Evolutionary conservation across 2,113 vertebrate species (phyloP).

Genomic region (Epinephelus lanceolatus): DNA sequence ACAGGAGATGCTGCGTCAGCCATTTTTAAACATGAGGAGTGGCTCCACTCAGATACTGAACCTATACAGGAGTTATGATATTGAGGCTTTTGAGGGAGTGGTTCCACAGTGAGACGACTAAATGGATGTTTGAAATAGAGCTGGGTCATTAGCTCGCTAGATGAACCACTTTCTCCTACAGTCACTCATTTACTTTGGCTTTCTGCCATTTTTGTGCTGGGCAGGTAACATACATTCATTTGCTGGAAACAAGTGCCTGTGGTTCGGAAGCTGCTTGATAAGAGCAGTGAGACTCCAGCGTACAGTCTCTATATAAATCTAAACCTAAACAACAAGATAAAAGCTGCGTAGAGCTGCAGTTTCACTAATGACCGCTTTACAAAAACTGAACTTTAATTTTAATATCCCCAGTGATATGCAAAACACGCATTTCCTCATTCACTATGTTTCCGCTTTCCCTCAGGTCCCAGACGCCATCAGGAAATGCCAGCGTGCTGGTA

Average conservation of each 20-base stretch:
- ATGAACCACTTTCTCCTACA: constrained; percentile 6
- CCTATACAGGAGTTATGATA: background rate
- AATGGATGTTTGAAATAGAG: constrained; percentile 5
- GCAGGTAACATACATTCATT: background rate
- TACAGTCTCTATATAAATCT: background rate
- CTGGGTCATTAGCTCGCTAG: background rate
- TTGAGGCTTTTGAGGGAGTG: background rate
- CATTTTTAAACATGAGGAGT: constrained; percentile 5
- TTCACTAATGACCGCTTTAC: background rate
- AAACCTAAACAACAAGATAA: background rate
- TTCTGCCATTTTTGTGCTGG: background rate
- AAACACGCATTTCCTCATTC: constrained; percentile 1
- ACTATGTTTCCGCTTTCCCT: constrained; percentile 19
- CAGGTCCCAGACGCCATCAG: constrained; percentile 98
- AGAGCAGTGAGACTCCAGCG: background rate
- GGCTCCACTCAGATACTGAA: background rate
- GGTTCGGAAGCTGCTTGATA: background rate
- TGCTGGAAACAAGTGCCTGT: background rate
- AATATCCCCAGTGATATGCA: background rate
- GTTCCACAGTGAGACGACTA: background rate
- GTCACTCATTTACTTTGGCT: constrained; percentile 21
- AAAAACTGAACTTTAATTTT: background rate
- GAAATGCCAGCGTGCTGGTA: constrained; percentile 97
- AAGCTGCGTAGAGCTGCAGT: background rate
- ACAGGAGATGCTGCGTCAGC: constrained; percentile 11